Evolutionary conservation across 2,113 vertebrate genomes (phyloP).

Genomic region (Mystacornis crossleyi): DNA sequence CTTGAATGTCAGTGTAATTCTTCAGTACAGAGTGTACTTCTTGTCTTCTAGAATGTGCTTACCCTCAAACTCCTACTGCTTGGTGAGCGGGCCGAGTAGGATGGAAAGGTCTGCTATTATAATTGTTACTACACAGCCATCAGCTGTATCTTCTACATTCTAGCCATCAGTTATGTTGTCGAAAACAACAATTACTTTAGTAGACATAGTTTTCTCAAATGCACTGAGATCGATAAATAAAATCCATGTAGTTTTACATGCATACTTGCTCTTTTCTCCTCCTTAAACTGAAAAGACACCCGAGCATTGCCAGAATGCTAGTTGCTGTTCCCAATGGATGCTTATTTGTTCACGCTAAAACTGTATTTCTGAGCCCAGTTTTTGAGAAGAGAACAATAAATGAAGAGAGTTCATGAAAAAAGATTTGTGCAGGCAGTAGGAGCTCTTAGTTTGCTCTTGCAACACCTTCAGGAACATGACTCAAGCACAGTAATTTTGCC

Average conservation of each 20-base stretch:
- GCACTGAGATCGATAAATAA: not conserved
- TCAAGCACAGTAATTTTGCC: not conserved
- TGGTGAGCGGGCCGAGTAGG: not conserved
- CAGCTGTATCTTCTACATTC: not conserved
- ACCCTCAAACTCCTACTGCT: not conserved
- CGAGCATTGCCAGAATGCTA: not conserved
- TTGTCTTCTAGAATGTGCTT: not conserved
- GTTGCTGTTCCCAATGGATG: not conserved
- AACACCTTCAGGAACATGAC: not conserved
- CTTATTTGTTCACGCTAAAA: not conserved
- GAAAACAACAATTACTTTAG: not conserved
- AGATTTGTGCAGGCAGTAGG: not conserved
- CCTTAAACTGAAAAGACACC: not conserved
- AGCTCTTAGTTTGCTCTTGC: not conserved
- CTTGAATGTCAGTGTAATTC: not conserved
- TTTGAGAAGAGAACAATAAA: not conserved
- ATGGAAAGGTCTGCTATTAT: not conserved
- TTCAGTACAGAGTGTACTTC: not conserved
- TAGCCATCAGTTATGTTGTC: not conserved
- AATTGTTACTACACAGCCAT: not conserved
- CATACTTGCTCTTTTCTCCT: not conserved
- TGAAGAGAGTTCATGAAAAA: not conserved
- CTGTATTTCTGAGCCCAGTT: not conserved
- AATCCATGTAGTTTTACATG: not conserved
- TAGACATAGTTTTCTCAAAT: not conserved